Percentiles rank a stretch among this genome's conserved stretches.
Conservation (phyloP, 2,888 invertebrate genomes). For the Agrotis ipsilon region DNA sequence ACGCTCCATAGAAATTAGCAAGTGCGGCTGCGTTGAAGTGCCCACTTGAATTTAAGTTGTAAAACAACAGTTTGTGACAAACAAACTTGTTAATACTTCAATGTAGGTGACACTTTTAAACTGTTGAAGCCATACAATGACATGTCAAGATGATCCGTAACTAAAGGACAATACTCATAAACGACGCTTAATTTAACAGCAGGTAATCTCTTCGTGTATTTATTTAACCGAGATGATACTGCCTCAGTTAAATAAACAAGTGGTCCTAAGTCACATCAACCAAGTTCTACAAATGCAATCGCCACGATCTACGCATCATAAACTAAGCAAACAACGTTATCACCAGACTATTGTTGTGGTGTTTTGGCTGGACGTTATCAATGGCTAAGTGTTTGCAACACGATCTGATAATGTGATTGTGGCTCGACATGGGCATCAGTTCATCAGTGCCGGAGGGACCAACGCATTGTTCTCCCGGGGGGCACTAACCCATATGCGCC, state of each 20-base stretch:
- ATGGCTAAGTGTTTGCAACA: constrained; percentile 35
- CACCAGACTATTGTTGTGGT: constrained; percentile 25
- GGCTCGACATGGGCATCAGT: constrained; percentile 53
- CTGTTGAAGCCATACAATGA: constrained; percentile 24
- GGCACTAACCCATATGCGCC: constrained; percentile 89
- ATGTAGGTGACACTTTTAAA: constrained; percentile 26
- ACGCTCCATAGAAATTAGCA: constrained; percentile 75
- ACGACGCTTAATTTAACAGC: constrained; percentile 22
- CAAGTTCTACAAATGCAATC: constrained; percentile 1
- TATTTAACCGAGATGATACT: constrained; percentile 15
- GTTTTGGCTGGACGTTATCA: constrained; percentile 50
- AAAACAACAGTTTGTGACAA: constrained; percentile 28
- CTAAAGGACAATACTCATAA: constrained; percentile 43
- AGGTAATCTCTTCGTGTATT: constrained; percentile 19
- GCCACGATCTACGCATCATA: constrained; percentile 26
- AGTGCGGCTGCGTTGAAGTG: constrained; percentile 56
- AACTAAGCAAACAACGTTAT: constrained; percentile 38
- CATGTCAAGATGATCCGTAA: constrained; percentile 44
- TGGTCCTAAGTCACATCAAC: neutral
- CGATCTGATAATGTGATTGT: constrained; percentile 58
- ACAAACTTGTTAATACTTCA: constrained; percentile 29
- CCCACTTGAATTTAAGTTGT: constrained; percentile 44
- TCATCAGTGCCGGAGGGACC: constrained; percentile 77
- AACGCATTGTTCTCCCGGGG: constrained; percentile 90
- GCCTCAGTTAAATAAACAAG: constrained; percentile 5